Percentiles rank a stretch among this genome's conserved stretches.
These are phyloP conservation scores for Andrena camellia DNA, from an alignment of 2,888 invertebrate species.

Conservation along the genomic window DNA sequence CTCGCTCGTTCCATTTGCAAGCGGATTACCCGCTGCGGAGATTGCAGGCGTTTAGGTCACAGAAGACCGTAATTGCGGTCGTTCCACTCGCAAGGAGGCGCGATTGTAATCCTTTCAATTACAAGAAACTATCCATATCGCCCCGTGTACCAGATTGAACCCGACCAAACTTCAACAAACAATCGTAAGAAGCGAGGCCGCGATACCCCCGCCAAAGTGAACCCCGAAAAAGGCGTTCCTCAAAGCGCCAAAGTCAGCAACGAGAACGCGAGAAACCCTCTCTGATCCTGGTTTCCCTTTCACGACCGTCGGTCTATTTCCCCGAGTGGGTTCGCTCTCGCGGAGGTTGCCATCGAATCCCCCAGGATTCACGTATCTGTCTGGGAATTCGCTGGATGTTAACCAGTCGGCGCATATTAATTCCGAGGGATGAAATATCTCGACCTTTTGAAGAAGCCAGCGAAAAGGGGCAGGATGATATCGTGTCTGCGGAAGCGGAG, in stretches of 20 bases:
- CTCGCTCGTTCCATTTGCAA: conserved; percentile 36
- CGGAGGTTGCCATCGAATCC: conserved; percentile 68
- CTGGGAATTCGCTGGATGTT: conserved; percentile 74
- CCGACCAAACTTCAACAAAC: not conserved
- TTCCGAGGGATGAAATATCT: conserved; percentile 75
- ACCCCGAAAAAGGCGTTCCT: not conserved
- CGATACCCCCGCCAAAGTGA: not conserved
- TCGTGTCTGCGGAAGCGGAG: conserved; percentile 7
- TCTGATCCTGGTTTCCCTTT: conserved; percentile 43
- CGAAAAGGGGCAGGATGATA: conserved; percentile 23
- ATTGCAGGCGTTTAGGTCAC: conserved; percentile 21
- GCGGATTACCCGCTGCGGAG: conserved; percentile 41
- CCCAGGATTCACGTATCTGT: conserved; percentile 70
- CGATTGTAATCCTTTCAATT: conserved; percentile 22
- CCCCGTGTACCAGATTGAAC: not conserved
- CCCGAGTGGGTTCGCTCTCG: conserved; percentile 55
- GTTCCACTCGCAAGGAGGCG: conserved; percentile 22
- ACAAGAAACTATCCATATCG: not conserved
- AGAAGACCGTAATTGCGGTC: conserved; percentile 18
- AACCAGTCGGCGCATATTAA: conserved; percentile 78
- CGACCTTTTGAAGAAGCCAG: conserved; percentile 72
- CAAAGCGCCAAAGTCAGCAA: not conserved
- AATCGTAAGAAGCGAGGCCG: not conserved
- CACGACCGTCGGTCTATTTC: conserved; percentile 49
- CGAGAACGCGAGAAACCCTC: not conserved